Evolutionary conservation across 2,113 vertebrate genomes (phyloP).

Genomic region (Hyaena hyaena): DNA sequence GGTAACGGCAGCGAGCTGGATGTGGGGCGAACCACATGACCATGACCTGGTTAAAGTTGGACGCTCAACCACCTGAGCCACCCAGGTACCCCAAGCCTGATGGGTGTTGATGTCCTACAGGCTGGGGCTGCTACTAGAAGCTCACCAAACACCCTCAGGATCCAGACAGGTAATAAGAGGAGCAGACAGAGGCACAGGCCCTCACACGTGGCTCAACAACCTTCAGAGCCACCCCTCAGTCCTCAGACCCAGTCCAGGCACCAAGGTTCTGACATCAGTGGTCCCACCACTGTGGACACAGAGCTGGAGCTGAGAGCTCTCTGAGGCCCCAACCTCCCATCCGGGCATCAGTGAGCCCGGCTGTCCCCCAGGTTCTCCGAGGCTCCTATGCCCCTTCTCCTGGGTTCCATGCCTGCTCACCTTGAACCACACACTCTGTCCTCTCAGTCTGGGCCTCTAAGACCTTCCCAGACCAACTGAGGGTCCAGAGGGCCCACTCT

Average conservation of each 20-base stretch:
- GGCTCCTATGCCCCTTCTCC: neutral
- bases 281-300: neutral
- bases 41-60: no score
- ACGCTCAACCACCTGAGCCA: no score
- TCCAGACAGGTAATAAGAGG: neutral
- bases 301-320: neutral
- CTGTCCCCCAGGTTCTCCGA: neutral
- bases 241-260: neutral
- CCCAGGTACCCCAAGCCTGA: neutral
- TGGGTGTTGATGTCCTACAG: neutral
- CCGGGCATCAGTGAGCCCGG: rapidly evolving
- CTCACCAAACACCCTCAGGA: neutral
- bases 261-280: neutral
- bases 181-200: neutral
- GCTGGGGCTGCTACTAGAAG: neutral
- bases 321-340: neutral
- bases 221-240: neutral
- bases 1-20: no score
- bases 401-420: neutral
- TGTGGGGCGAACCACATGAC: no score
- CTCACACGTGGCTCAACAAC: neutral
- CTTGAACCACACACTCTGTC: neutral
- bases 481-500: neutral
- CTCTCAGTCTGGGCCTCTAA: neutral
- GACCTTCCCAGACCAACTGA: neutral